Conservation (phyloP, 2,888 invertebrate species). For the Oscheius sp. region DNA sequence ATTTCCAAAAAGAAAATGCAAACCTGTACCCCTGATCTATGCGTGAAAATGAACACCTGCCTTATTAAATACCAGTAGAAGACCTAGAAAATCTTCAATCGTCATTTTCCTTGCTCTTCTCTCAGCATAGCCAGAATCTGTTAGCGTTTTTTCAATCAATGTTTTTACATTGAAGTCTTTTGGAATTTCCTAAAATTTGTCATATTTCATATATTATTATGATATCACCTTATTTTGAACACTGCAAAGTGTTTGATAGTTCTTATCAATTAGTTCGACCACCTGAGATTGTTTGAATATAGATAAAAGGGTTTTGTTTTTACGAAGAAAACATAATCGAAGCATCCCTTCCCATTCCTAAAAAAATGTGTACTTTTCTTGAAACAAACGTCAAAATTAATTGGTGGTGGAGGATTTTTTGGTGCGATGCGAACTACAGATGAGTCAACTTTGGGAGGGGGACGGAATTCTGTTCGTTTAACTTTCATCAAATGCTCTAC, state of each 20-base stretch:
- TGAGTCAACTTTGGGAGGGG: conserved; percentile 97
- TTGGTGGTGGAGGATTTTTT: conserved; percentile 87
- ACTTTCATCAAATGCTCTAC: conserved; percentile 79
- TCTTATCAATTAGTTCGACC: conserved; percentile 85
- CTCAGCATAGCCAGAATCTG: conserved; percentile 78
- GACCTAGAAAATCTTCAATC: conserved; percentile 89
- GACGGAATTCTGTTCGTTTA: conserved; percentile 96
- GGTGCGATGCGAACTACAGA: conserved; percentile 97
- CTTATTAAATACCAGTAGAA: conserved; percentile 87
- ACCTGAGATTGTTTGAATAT: conserved; percentile 80
- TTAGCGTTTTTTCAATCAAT: conserved; percentile 82
- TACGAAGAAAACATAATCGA: conserved; percentile 90
- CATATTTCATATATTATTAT: conserved; percentile 63
- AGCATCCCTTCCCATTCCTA: conserved; percentile 98
- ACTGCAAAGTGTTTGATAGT: conserved; percentile 88
- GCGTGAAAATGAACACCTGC: conserved; percentile 86
- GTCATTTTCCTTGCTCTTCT: conserved; percentile 92
- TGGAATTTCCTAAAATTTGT: conserved; percentile 78
- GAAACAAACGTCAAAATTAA: conserved; percentile 54
- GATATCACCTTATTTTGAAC: conserved; percentile 81
- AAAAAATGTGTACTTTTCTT: no score
- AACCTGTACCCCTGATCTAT: background rate
- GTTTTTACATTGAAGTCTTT: conserved; percentile 84
- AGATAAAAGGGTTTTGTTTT: conserved; percentile 93
- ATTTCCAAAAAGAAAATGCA: background rate